A percentile compares a stretch with the other conserved stretches of the same genome.
Conservation (phyloP, 2,888 invertebrate genomes). For the Scaptomyza polygonia region DNA sequence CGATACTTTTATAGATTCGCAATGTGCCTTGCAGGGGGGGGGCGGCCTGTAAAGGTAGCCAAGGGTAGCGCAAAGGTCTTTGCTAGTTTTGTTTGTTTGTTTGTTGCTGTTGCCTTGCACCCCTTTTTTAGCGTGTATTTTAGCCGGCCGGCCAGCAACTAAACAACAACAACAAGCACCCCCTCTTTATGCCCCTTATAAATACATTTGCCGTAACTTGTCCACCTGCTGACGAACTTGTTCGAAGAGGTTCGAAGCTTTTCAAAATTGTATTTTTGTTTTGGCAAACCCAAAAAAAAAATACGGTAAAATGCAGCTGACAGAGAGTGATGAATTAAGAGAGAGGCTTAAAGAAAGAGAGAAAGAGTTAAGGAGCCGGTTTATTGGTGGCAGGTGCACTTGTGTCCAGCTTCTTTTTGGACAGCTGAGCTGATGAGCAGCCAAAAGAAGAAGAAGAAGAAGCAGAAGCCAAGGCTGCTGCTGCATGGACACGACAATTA, state of each 20-base stretch:
- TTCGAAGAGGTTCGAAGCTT: constrained; percentile 74
- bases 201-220: not conserved
- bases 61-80: constrained; percentile 27
- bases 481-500: constrained; percentile 55
- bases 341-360: not conserved
- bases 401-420: constrained; percentile 30
- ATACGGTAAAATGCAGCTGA: constrained; percentile 50
- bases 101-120: constrained; percentile 40
- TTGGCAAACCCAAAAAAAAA: constrained; percentile 40
- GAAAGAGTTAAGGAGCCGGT: constrained; percentile 48
- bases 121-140: constrained; percentile 45
- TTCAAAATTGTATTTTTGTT: constrained; percentile 29
- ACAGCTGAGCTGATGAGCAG: constrained; percentile 39
- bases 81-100: constrained; percentile 36
- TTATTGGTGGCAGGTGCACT: constrained; percentile 55
- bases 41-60: constrained; percentile 18
- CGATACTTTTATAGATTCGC: constrained; percentile 84
- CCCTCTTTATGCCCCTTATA: constrained; percentile 12
- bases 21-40: constrained; percentile 61
- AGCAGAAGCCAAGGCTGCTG: constrained; percentile 3
- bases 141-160: constrained; percentile 66
- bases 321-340: not conserved
- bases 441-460: not conserved
- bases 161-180: constrained; percentile 52
- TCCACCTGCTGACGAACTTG: constrained; percentile 62